These are phyloP conservation scores for Eupithecia inturbata DNA, from an alignment of 2,888 invertebrate species.

Conservation along the genomic window DNA sequence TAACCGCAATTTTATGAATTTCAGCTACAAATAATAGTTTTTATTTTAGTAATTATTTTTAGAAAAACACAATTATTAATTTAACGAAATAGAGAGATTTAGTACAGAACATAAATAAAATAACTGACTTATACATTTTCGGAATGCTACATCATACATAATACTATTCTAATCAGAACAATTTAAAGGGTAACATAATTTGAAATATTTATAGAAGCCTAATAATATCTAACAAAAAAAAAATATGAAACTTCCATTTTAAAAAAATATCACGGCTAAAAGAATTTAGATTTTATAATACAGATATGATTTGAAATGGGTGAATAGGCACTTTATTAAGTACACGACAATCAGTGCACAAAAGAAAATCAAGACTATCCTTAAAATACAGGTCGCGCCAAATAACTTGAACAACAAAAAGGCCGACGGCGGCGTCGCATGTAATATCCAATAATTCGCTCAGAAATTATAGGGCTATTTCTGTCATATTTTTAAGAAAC, in stretches of 20 bases:
- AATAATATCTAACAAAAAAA: constrained; percentile 19
- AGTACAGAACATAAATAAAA: constrained; percentile 12
- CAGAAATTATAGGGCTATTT: neutral
- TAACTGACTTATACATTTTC: constrained; percentile 24
- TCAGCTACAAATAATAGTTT: neutral
- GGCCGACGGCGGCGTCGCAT: neutral
- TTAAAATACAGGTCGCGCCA: neutral
- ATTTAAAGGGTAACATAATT: constrained; percentile 23
- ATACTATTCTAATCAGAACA: constrained; percentile 19
- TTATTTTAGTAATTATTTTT: neutral
- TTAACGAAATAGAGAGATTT: constrained; percentile 9
- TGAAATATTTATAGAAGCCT: constrained; percentile 17
- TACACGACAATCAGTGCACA: neutral
- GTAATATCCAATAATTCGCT: neutral
- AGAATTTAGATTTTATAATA: constrained; percentile 14
- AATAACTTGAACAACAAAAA: neutral
- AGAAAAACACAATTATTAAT: neutral
- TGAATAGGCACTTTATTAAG: constrained; percentile 21
- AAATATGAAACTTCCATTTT: neutral
- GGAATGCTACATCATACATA: constrained; percentile 25
- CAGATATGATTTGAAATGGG: constrained; percentile 5
- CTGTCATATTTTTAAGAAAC: neutral
- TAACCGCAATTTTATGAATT: neutral
- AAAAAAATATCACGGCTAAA: constrained; percentile 11
- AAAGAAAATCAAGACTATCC: neutral